Conservation (phyloP, 2,888 invertebrate genomes). For the Ceraclea dissimilis region DNA sequence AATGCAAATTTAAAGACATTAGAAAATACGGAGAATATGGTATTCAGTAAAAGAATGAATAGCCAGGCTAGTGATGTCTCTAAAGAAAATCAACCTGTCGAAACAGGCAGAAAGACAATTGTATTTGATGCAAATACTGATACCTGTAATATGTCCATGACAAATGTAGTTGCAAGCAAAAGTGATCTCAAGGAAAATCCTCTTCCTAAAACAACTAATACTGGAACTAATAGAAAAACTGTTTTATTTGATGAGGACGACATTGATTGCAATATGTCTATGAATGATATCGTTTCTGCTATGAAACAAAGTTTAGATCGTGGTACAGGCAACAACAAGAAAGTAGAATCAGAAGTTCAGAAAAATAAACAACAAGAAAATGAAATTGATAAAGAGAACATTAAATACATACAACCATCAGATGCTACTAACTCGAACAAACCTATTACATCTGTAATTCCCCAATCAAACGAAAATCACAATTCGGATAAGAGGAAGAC, state of each 20-base stretch:
- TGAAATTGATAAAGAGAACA: constrained; percentile 8
- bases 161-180: not conserved
- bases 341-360: not conserved
- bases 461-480: not conserved
- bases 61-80: not conserved
- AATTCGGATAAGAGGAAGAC: not conserved
- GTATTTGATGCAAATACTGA: not conserved
- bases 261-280: constrained; percentile 7
- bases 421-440: constrained; percentile 5
- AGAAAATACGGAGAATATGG: not conserved
- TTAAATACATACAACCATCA: no score
- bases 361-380: constrained; percentile 10
- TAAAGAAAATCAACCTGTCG: not conserved
- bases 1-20: not conserved
- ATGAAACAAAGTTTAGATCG: not conserved
- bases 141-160: constrained; percentile 3
- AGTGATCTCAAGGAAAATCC: not conserved
- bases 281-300: not conserved
- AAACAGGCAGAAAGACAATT: not conserved
- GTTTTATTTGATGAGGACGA: constrained; percentile 6
- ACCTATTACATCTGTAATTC: constrained; percentile 10
- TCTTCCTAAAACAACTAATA: not conserved
- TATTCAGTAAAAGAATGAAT: not conserved
- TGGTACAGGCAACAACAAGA: not conserved
- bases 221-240: not conserved